phyloP scores from a whole-genome alignment of 2,113 vertebrate species.

The Ia io region DNA sequence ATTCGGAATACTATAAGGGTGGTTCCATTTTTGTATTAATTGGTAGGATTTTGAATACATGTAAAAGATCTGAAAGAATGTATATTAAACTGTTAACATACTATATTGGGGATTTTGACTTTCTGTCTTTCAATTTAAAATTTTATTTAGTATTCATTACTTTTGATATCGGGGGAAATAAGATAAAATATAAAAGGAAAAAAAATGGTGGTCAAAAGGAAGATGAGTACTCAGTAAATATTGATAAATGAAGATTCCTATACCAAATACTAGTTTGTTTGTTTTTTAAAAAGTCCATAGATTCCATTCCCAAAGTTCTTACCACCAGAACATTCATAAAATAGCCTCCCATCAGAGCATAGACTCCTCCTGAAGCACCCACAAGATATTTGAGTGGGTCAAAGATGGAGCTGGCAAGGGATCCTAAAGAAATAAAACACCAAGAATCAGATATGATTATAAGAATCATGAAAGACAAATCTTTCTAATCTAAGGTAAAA shows the following conservation, averaged over 20 bases:
- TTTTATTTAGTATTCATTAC: neutral
- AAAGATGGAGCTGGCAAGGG: conserved; percentile 93
- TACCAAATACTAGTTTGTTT: conserved; percentile 4
- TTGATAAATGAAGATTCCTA: neutral
- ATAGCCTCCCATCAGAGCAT: conserved; percentile 92
- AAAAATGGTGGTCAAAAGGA: neutral
- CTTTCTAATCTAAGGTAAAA: conserved; percentile 5
- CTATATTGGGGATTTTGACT: neutral
- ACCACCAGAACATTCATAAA: conserved; percentile 95
- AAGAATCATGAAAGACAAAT: neutral
- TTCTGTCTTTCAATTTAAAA: neutral
- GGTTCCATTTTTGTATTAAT: neutral
- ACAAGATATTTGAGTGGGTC: conserved; percentile 89
- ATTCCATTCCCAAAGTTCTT: conserved; percentile 69
- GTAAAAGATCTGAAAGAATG: neutral
- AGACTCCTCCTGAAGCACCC: conserved; percentile 93
- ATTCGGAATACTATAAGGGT: neutral
- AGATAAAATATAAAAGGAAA: neutral
- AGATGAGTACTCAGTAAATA: neutral
- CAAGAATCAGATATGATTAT: neutral
- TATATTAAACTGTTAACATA: neutral
- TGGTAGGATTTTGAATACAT: neutral
- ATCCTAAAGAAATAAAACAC: conserved; percentile 82
- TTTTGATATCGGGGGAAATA: neutral
- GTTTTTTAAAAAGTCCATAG: neutral